Evolutionary conservation across 2,888 invertebrate species (phyloP), one percentile per base, ranked within the genome.

Genomic region (Xestia rhomboidea): DNA sequence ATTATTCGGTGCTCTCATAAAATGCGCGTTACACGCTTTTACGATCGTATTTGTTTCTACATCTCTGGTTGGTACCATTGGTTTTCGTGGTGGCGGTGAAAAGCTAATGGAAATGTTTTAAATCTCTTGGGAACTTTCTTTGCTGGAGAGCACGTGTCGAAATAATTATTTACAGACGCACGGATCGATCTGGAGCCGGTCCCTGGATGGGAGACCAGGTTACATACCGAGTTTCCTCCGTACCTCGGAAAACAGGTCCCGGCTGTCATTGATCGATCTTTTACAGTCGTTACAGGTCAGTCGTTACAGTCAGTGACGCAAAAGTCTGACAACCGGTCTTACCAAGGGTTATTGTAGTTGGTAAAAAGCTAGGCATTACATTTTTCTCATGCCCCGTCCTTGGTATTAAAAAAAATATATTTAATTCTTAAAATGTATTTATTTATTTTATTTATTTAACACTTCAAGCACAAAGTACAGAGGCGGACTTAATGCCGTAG

Each of bases 1-100:
- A 91, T 91, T 89, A 92, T 91, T 87, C 78, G 75, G 82, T 69
- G 83, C 85, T 88, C 85, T 90, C 91, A 87, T 92, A 92, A 92
- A 91, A 90, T 87, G 77, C 83, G 88, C 86, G 89, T 89, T 88
- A 78, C 87, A 64, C 49, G 64, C 60, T 89, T 92, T 92, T 92
- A 92, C 88, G 91, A 90, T 88, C 88, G 79, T 87, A 89, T 89
- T 91, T 88, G 88, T 86, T 89, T 89, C 86, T 88, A 87, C 87
- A 77, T 79, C 44, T 77, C 81, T 79, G 63, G 63, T 74, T 51
- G 49, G n/a, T 87, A 88, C 89, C 49, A 84, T 79, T 85, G 82
- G 81, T 87, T 85, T 81, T 80, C 80, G 71, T 38, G 64, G 21
- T 1, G 0, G 2, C 0, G 8, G n/a, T 46, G 64, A 66, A 66